Base-by-base conservation (phyloP, 2,113 vertebrate genomes). In the Toxotes jaculatrix region DNA sequence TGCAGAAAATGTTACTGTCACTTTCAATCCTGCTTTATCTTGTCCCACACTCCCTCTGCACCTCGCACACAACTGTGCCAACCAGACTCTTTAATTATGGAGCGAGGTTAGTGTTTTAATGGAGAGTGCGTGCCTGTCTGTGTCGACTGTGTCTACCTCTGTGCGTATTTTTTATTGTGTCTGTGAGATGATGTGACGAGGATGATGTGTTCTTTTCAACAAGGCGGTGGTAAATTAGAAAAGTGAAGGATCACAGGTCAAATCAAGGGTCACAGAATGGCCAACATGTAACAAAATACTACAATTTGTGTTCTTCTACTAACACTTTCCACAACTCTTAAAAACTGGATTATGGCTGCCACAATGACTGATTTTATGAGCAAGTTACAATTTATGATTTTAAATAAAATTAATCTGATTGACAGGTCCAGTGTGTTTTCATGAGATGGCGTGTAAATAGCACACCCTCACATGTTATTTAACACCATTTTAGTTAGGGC, bases 1-100 rank as follows among this genome's bases (percentile, higher is more conserved):
- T 68, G 69, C 79, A 74, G 70, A 87, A 89, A 88, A 88, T 88
- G 91, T 86, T 82, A 32, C 88, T 88, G 92, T 93, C 93, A 92
- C 87, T 87, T 91, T 79, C 82, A 80, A 82, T 93, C 56, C 79
- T 36, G 32, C 84, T 65, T 89, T 80, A 89, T 89, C 66, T 49
- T 27, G 31, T 80, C 83, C 79, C 59, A 71, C 42, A 61, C 73
- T 89, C 79, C 88, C 89, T 65, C 12, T 0, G 51, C 88, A 68
- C 62, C 85, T 68, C 40, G 12, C 72, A 69, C 62, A 84, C 69
- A 79, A 23, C 17, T 16, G 51, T 64, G 34, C 45, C 70, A 85
- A 84, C 61, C 68, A 60, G 56, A 55, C 73, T 78, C 66, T 79
- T 92, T 85, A 93, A 93, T 93, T 89, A 89, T 91, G 59, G 74